phyloP scores from a whole-genome alignment of 35 echinoderm and acorn worm genomes.

The Apostichopus japonicus region DNA sequence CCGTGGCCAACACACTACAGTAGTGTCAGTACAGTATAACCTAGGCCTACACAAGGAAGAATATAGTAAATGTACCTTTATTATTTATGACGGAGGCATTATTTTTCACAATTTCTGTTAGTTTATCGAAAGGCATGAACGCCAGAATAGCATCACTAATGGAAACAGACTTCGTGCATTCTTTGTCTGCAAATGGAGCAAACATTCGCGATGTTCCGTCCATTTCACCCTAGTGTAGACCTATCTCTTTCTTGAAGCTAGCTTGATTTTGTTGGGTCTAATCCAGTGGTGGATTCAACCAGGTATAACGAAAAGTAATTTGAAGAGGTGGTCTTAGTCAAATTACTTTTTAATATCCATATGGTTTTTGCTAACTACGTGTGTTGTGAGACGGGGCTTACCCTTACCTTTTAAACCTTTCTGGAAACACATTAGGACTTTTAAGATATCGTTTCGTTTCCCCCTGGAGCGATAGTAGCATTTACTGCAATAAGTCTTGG shows the following conservation, averaged over 20 bases:
- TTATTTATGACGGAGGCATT: conserved; percentile 8
- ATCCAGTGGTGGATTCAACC: not conserved
- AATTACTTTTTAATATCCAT: no score
- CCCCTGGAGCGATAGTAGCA: no score
- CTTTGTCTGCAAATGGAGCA: conserved; percentile 26
- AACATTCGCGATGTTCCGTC: conserved; percentile 26
- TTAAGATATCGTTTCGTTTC: no score
- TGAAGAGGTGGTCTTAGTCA: no score
- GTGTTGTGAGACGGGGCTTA: no score
- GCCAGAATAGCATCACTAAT: conserved; percentile 21
- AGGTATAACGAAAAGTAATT: not conserved
- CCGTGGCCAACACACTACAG: no score
- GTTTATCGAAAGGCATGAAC: conserved; percentile 2
- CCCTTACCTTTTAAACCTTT: no score
- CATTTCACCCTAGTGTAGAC: not conserved
- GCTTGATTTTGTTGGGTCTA: not conserved
- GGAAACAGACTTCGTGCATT: not conserved
- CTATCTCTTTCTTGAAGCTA: not conserved
- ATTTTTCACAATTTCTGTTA: conserved; percentile 3
- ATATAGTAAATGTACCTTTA: conserved; percentile 8
- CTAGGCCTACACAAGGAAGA: not conserved
- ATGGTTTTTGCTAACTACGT: no score
- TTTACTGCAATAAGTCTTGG: no score
- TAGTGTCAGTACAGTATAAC: not conserved
- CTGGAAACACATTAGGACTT: no score